Percentiles rank a stretch among this genome's conserved stretches.
phyloP scores from a whole-genome alignment of 30 jellyfish, hydroid and myxozoan genomes.

The Phacellophora camtschatica region DNA sequence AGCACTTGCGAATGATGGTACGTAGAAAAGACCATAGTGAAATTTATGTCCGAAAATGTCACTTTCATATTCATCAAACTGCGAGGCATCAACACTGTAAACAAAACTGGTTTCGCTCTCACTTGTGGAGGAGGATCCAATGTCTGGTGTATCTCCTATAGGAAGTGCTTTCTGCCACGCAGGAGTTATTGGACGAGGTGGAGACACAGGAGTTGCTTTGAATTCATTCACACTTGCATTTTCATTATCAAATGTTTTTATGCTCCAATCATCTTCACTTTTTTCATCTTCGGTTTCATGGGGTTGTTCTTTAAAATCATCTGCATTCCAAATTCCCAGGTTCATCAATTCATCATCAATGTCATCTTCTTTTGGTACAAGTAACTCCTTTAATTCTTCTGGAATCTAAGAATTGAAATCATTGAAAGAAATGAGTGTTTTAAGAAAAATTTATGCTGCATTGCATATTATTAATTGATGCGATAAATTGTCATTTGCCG shows the following conservation, averaged over 20 bases:
- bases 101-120: constrained; percentile 13
- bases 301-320: not conserved
- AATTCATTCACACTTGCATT: not conserved
- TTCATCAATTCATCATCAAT: constrained; percentile 20
- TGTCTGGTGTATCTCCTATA: constrained; percentile 56
- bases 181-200: not conserved
- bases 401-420: constrained; percentile 26
- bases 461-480: no score
- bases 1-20: constrained; percentile 36
- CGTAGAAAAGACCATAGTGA: not conserved
- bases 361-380: not conserved
- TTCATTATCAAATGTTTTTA: constrained; percentile 24
- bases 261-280: constrained; percentile 60
- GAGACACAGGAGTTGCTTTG: not conserved
- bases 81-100: constrained; percentile 34
- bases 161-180: constrained; percentile 19
- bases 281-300: constrained; percentile 47
- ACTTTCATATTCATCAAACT: constrained; percentile 64
- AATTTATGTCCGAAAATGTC: constrained; percentile 22
- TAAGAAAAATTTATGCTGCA: no score
- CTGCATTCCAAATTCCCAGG: constrained; percentile 59
- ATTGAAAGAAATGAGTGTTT: no score
- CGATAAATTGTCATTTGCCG: no score
- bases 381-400: constrained; percentile 38
- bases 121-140: not conserved